Evolutionary conservation across 2,113 vertebrate species (phyloP).

Genomic region (Tragulus kanchil): DNA sequence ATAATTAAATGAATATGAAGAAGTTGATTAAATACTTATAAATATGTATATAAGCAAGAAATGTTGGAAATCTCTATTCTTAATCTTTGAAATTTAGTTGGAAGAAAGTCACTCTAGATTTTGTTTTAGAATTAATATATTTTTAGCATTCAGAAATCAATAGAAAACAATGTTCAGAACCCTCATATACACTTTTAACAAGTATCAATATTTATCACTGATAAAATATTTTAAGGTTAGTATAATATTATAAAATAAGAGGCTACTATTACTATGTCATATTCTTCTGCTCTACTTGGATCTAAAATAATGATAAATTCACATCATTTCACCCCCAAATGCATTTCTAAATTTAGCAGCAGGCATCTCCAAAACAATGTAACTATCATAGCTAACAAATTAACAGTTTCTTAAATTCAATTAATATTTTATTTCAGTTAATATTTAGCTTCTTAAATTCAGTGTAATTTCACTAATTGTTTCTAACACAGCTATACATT

Average conservation of each 20-base stretch:
- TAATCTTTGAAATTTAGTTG: slow-evolving; percentile 15
- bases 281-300: not conserved
- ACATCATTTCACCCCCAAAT: not conserved
- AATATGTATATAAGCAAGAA: not conserved
- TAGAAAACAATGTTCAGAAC: not conserved
- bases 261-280: not conserved
- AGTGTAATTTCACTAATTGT: not conserved
- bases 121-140: not conserved
- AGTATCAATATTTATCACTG: not conserved
- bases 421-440: not conserved
- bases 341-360: not conserved
- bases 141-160: not conserved
- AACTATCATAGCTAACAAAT: not conserved
- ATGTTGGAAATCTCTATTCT: not conserved
- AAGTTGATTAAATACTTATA: not conserved
- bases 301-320: not conserved
- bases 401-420: not conserved
- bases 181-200: not conserved
- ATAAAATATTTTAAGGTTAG: not conserved
- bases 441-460: not conserved
- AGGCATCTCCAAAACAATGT: not conserved
- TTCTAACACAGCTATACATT: not conserved
- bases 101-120: not conserved
- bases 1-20: not conserved
- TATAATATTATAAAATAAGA: not conserved